These are phyloP conservation scores for Megaptera novaeangliae DNA, from an alignment of 2,113 vertebrate species.

Conservation along the genomic window DNA sequence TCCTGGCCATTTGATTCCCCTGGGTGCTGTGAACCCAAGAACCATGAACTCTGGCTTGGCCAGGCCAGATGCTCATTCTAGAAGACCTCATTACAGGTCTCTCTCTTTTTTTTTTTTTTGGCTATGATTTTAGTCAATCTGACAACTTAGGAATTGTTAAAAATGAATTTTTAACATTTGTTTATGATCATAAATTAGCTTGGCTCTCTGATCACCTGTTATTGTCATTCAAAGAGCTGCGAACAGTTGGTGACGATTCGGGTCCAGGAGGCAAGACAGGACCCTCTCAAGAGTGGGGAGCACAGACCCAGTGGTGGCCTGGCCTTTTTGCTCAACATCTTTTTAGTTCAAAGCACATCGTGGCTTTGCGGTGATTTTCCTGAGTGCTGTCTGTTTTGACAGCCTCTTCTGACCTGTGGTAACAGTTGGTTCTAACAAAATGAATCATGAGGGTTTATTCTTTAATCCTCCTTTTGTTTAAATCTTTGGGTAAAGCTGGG, in stretches of 20 bases:
- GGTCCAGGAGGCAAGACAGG: neutral
- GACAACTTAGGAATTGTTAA: neutral
- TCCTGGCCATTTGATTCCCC: neutral
- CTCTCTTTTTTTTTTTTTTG: no score
- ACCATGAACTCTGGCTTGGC: accelerated
- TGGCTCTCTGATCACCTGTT: neutral
- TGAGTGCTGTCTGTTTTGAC: neutral
- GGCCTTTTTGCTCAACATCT: neutral
- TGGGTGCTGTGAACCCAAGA: neutral
- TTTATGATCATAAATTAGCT: slow-evolving; percentile 13
- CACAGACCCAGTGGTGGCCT: neutral
- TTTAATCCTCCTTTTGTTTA: neutral
- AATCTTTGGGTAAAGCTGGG: neutral
- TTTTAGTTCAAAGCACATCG: neutral
- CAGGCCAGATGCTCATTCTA: neutral
- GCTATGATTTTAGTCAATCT: neutral
- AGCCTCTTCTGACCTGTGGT: neutral
- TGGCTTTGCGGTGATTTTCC: neutral
- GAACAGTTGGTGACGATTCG: neutral
- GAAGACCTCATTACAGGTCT: neutral
- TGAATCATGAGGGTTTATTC: neutral
- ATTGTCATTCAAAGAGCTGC: neutral
- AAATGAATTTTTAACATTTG: neutral
- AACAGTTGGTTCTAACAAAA: neutral
- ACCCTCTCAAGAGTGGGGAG: neutral